Evolutionary conservation across 2,888 invertebrate species (phyloP), one percentile per base, ranked within the genome.

Genomic region (Lycaena phlaeas): DNA sequence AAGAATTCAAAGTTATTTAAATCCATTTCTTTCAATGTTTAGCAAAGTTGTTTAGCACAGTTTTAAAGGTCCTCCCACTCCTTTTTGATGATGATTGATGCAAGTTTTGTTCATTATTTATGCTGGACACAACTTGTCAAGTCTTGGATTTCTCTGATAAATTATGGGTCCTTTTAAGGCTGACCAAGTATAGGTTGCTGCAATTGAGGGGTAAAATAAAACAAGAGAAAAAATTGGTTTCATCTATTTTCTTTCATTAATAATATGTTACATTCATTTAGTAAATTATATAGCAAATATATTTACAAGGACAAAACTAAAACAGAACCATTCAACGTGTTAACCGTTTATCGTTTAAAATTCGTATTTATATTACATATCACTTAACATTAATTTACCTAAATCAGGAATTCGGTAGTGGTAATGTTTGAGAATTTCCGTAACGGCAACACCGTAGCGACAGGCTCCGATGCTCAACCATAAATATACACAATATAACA

Each of bases 211-310:
- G 15, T 7, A 18, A 41, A 54, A 73, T 71, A 55, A 78, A 74
- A 75, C 71, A 52, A 66, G 48, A 29, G 43, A 56, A 64, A 82
- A 81, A 84, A 82, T 71, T 64, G 77, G 72, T 74, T 75, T 70
- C 77, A 78, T 81, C 81, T 82, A 82, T 79, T 78, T 78, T 63
- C 50, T 67, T 75, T 79, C 77, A 78, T 78, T 82, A 82, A 73
- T 82, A 84, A 81, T 82, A 81, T 78, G 76, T 79, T 84, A 82
- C 81, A 82, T 81, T 82, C 77, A 81, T 82, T 76, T 78, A 76
- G 68, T 79, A 77, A 82, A 84, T 81, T 71, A 85, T 82, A 85
- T 74, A 81, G 81, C 84, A 79, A 82, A 79, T 81, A 71, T 75
- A 85, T 85, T 81, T 85, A 85, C 85, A 85, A 74, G 78, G 81